Base-by-base conservation (phyloP, 1,140 invertebrate genomes). In the Heliconius hewitsoni region DNA sequence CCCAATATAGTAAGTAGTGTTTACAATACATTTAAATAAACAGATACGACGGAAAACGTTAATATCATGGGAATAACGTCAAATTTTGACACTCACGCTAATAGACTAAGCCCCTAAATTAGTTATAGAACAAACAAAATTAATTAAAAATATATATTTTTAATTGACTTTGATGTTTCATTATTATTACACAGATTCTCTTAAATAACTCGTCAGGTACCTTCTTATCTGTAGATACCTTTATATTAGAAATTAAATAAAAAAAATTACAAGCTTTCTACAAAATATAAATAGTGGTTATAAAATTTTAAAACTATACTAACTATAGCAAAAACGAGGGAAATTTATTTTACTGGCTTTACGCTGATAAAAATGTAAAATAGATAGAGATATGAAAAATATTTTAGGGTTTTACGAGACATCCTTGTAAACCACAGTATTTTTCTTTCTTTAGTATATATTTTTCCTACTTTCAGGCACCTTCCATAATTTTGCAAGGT, bases 311-410 rank as follows among this genome's bases (percentile, higher is more conserved):
- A 23, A 23, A 23, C 23, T 23, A 23, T 23, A 23, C 23, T 23
- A 23, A 23, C 23, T 27, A 30, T 27, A 66, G 13, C 23, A 66
- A 57, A 57, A n/a, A 66, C 57, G 23, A 27, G 11, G 1, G 11
- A 66, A 27, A 30, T 5, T 5, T 66, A 57, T 57, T 57, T 57
- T 57, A n/a, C 55, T 57, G 55, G 23, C 23, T 23, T 66, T 9
- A 57, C n/a, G 57, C 23, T 66, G 57, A 66, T 66, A 66, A 27
- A 57, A 66, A 66, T 27, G n/a, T 66, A 66, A 27, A n/a, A 23
- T 23, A 66, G 23, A 27, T 23, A 13, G 0, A 13, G 57, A 27
- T 66, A 27, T 66, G 30, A 60, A 66, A 13, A 52, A 16, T 66
- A 66, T 66, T 66, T 66, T 66, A 66, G 23, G 23, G 3, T 66